phyloP scores from a whole-genome alignment of 2,113 vertebrate genomes.

The Xenotilapia longispinis region DNA sequence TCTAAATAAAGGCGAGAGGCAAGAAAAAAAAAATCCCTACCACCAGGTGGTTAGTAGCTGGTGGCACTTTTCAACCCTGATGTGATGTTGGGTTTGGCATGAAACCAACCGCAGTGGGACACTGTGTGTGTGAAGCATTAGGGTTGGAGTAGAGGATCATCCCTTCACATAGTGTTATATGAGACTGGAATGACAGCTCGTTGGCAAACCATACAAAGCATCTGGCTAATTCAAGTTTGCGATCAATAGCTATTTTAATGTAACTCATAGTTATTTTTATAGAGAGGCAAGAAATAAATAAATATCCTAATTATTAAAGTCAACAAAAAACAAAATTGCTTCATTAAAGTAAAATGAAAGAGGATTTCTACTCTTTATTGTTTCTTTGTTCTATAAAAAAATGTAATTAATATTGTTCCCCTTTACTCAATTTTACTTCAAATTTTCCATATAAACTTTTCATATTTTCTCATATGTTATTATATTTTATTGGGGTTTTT shows the following conservation, averaged over 20 bases:
- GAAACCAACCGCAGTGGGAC: neutral
- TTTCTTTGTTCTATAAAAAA: neutral
- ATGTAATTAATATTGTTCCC: neutral
- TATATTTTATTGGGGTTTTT: neutral
- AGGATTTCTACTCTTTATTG: neutral
- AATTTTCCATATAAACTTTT: neutral
- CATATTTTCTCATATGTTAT: neutral
- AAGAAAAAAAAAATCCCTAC: neutral
- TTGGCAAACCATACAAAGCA: neutral
- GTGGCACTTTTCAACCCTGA: neutral
- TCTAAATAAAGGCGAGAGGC: neutral
- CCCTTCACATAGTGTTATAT: conserved; percentile 3
- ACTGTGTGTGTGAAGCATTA: neutral
- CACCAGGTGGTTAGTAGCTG: neutral
- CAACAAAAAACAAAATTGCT: neutral
- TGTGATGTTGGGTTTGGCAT: conserved; percentile 4
- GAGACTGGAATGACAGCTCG: conserved; percentile 5
- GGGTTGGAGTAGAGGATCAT: conserved; percentile 15
- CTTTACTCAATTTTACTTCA: neutral
- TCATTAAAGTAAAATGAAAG: neutral
- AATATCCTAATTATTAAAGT: neutral
- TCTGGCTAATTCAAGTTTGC: neutral
- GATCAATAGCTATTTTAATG: neutral
- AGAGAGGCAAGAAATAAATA: neutral
- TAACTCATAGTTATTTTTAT: neutral